These are phyloP conservation scores for Ennomos erosarius DNA, from an alignment of 2,888 invertebrate genomes.

Conservation along the genomic window DNA sequence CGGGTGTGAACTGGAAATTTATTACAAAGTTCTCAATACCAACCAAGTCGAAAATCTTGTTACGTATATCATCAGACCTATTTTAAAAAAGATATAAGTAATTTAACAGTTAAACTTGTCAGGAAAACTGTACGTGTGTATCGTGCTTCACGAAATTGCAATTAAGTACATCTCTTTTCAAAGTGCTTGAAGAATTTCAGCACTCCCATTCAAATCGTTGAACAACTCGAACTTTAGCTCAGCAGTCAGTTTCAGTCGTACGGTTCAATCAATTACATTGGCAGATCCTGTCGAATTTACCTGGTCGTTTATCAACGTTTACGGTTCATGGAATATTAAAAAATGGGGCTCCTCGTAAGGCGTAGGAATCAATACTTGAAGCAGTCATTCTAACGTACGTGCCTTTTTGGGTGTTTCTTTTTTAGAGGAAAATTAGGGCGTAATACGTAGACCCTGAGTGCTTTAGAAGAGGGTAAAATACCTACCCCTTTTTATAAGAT, in stretches of 20 bases:
- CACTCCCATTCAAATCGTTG: neutral
- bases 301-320: slow-evolving; percentile 17
- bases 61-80: too few species aligned
- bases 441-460: neutral
- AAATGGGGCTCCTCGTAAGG: slow-evolving; percentile 5
- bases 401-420: slow-evolving; percentile 8
- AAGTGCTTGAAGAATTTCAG: neutral
- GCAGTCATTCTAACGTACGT: slow-evolving; percentile 15
- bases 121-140: too few species aligned
- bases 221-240: neutral
- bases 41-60: too few species aligned
- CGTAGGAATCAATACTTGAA: slow-evolving; percentile 10
- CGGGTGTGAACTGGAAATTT: too few species aligned
- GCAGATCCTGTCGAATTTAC: slow-evolving; percentile 8
- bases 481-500: too few species aligned
- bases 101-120: too few species aligned
- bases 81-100: too few species aligned
- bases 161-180: too few species aligned
- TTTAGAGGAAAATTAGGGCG: slow-evolving; percentile 1
- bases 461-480: too few species aligned
- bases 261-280: slow-evolving; percentile 11
- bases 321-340: slow-evolving; percentile 27
- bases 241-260: slow-evolving; percentile 5
- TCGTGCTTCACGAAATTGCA: too few species aligned
- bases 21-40: too few species aligned